phyloP scores from a whole-genome alignment of 2,797 vertebrate species.

The Tadarida brasiliensis region DNA sequence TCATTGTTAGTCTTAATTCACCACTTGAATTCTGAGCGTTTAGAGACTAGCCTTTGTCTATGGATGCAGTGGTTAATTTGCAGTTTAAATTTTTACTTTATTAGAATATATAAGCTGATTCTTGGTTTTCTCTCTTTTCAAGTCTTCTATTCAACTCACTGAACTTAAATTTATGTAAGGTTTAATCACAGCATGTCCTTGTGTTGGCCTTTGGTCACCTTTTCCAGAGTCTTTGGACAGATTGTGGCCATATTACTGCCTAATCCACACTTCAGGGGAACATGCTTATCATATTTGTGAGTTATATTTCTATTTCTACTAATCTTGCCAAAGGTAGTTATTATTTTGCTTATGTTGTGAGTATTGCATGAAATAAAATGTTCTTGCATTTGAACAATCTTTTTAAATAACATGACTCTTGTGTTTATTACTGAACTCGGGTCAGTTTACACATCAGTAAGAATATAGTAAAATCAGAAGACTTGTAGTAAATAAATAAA shows the following conservation, averaged over 20 bases:
- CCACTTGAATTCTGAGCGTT: neutral
- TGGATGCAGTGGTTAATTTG: neutral
- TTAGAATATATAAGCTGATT: neutral
- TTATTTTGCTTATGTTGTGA: slow-evolving; percentile 49
- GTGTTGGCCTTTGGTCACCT: neutral
- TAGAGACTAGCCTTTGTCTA: neutral
- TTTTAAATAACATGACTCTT: slow-evolving; percentile 27
- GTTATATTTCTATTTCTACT: neutral
- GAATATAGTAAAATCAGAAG: slow-evolving; percentile 7
- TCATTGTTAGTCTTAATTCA: neutral
- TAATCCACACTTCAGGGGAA: neutral
- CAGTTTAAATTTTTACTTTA: neutral
- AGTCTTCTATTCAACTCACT: neutral
- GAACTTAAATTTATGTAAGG: neutral
- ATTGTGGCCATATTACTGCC: neutral
- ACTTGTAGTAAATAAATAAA: slow-evolving; percentile 36
- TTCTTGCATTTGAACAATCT: slow-evolving; percentile 38
- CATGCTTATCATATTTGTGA: neutral
- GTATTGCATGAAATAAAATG: slow-evolving; percentile 65
- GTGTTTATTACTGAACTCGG: slow-evolving; percentile 47
- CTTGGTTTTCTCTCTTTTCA: neutral
- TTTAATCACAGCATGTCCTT: neutral
- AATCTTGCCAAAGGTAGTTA: neutral
- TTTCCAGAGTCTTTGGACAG: neutral
- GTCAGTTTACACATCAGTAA: neutral